Evolutionary conservation across 2,797 vertebrate genomes (phyloP), one percentile per base, ranked within the genome.

Genomic region (Chrosomus eos): DNA sequence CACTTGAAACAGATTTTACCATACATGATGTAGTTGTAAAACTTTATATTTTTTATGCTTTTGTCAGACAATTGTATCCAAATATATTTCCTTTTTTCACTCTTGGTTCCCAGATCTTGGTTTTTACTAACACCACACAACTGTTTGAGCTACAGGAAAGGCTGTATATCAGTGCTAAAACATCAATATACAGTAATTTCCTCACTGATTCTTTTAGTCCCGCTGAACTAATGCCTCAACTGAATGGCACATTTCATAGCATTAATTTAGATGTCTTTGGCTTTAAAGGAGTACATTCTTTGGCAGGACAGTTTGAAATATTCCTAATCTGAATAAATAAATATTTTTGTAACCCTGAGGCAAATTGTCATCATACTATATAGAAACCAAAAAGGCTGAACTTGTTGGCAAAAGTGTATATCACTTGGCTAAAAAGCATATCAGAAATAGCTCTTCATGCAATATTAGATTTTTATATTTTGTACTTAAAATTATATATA

Each of bases 271-370:
- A 91, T 93, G 89, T 88, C 89, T 91, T 91, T 93, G 93, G 90
- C 91, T 81, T 81, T 87, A 85, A 88, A 89, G 45, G 66, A 75
- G 85, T 90, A 88, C 80, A 88, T 89, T 75, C 91, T 93, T 91
- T 94, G 93, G 93, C 91, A 93, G 93, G 91, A 94, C 93, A 94
- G 89, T 90, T 92, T 93, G 92, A 92, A 92, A 94, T 91, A 89
- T 87, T 90, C 90, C 87, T 73, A 88, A 90, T 92, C 88, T 87
- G 90, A 88, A 55, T 84, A 86, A 91, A 92, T 88, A 88, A 86
- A 87, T 85, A 88, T 91, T 89, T 91, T 92, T 83, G 87, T 90
- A 89, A 90, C 88, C 77, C 33, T n/a, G 88, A 90, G 62, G 45
- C 84, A 75, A 53, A 68, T 55, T 80, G 36, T 36, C 23, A 28